A percentile compares a stretch with the other conserved stretches of the same genome.
These are phyloP conservation scores for Mola mola DNA, from an alignment of 2,113 vertebrate species.

Conservation along the genomic window DNA sequence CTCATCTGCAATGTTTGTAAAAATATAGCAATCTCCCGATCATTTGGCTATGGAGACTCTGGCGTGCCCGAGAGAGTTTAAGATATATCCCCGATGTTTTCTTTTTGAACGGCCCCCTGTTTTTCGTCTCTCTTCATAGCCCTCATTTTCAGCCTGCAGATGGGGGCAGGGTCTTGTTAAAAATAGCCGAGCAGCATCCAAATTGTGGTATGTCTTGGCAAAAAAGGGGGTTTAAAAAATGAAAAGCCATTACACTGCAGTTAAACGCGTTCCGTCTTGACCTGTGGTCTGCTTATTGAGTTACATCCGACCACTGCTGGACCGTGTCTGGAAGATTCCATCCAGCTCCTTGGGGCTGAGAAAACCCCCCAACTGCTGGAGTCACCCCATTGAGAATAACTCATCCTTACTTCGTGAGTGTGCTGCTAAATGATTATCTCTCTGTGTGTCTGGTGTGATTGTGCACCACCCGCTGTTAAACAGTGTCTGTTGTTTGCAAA, in stretches of 20 bases:
- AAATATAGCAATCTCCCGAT: conserved; percentile 61
- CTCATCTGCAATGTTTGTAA: conserved; percentile 72
- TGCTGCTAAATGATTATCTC: conserved; percentile 63
- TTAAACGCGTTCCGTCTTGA: conserved; percentile 55
- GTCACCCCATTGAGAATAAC: conserved; percentile 22
- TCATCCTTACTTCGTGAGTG: conserved; percentile 39
- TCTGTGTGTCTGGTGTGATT: conserved; percentile 63
- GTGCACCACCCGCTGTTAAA: conserved; percentile 68
- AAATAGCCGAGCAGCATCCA: conserved; percentile 48
- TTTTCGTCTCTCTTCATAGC: conserved; percentile 43
- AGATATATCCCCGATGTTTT: conserved; percentile 69
- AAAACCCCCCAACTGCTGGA: conserved; percentile 26
- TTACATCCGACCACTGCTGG: conserved; percentile 26
- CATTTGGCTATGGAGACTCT: conserved; percentile 40
- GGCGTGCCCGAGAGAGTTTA: conserved; percentile 55
- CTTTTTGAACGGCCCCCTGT: conserved; percentile 46
- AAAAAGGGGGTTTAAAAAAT: conserved; percentile 26
- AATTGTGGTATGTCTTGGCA: conserved; percentile 15
- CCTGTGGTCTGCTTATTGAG: conserved; percentile 45
- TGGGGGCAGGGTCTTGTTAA: conserved; percentile 53
- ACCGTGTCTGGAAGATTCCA: conserved; percentile 21
- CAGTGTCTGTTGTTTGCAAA: conserved; percentile 72
- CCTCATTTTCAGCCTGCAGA: conserved; percentile 44
- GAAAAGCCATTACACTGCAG: conserved; percentile 52
- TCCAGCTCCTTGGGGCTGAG: conserved; percentile 22